A percentile compares a stretch with the other conserved stretches of the same genome.
phyloP scores from a whole-genome alignment of 2,888 invertebrate species.

The Galerucella calmariensis region DNA sequence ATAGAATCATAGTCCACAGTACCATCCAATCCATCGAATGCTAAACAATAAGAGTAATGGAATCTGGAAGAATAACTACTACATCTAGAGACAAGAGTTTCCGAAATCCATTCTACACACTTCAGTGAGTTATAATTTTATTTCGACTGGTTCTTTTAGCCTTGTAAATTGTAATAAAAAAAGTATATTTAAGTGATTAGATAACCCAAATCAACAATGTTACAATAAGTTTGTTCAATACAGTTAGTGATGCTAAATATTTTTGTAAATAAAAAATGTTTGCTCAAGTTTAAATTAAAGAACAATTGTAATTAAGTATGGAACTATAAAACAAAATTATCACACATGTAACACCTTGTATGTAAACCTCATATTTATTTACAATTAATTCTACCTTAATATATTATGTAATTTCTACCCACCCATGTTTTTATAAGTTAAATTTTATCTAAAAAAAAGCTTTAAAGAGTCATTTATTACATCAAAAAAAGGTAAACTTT shows the following conservation, averaged over 20 bases:
- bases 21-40: too few relatives aligned
- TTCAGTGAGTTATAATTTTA: not conserved
- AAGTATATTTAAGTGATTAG: not conserved
- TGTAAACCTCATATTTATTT: not conserved
- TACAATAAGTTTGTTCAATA: not conserved
- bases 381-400: not conserved
- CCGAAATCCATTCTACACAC: not conserved
- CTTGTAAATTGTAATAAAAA: not conserved
- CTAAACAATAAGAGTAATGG: too few relatives aligned
- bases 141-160: not conserved
- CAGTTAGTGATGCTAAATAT: not conserved
- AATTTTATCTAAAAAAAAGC: slow-evolving; percentile 1
- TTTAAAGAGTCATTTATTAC: not conserved
- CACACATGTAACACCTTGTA: not conserved
- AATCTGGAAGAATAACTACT: too few relatives aligned
- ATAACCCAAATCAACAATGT: slow-evolving; percentile 3
- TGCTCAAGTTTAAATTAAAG: too few relatives aligned
- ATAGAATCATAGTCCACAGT: too few relatives aligned
- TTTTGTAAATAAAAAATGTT: not conserved
- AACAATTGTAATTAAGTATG: not conserved
- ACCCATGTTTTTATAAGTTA: not conserved
- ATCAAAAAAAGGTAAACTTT: slow-evolving; percentile 6
- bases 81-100: not conserved
- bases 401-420: not conserved
- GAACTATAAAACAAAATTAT: not conserved